Percentiles rank a stretch among this genome's conserved stretches.
These are phyloP conservation scores for Seriola rivoliana DNA, from an alignment of 2,113 vertebrate genomes.

Conservation along the genomic window DNA sequence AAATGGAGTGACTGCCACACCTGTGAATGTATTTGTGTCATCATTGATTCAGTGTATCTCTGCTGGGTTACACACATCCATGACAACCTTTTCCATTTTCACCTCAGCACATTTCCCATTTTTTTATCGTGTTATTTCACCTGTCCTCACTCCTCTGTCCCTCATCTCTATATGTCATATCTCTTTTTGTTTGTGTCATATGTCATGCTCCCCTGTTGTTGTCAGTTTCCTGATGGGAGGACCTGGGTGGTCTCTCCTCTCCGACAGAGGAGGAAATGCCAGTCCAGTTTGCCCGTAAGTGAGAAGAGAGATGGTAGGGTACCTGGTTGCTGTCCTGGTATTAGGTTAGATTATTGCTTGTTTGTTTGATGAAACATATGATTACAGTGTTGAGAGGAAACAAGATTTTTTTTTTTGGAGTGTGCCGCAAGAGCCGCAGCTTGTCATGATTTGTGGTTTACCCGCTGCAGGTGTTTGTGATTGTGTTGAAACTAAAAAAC, in stretches of 20 bases:
- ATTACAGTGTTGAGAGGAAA: conserved; percentile 40
- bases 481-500: conserved; percentile 4
- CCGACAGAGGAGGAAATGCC: conserved; percentile 80
- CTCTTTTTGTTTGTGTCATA: conserved; percentile 45
- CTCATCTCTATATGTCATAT: conserved; percentile 9
- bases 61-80: conserved; percentile 8
- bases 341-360: conserved; percentile 17
- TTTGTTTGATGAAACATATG: background rate
- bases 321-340: background rate
- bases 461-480: conserved; percentile 19
- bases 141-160: background rate
- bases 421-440: background rate
- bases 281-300: conserved; percentile 69
- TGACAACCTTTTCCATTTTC: conserved; percentile 60
- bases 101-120: conserved; percentile 46
- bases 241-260: conserved; percentile 93
- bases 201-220: conserved; percentile 70
- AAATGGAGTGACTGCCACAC: conserved; percentile 41
- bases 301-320: conserved; percentile 21
- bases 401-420: conserved; percentile 6
- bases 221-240: conserved; percentile 93
- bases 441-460: conserved; percentile 10
- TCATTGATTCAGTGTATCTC: conserved; percentile 14
- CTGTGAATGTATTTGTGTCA: conserved; percentile 47
- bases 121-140: conserved; percentile 14